These are phyloP conservation scores for Pseudanteris insignis DNA, from an alignment of 2,888 invertebrate species.

Conservation along the genomic window DNA sequence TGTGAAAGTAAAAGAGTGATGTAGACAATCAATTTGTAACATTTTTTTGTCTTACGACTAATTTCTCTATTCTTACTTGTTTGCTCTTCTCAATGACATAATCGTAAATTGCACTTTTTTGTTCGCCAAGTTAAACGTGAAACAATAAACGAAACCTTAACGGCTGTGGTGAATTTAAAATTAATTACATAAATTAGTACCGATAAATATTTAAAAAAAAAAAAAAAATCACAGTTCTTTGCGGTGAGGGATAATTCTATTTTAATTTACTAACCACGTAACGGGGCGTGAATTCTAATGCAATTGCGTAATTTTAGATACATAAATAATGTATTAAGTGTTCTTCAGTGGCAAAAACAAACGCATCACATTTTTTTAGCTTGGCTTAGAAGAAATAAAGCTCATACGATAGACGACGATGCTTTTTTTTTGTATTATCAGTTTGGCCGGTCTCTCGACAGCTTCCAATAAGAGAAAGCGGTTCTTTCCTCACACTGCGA, in stretches of 20 bases:
- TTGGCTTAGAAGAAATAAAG: no score
- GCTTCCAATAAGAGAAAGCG: slow-evolving; percentile 45
- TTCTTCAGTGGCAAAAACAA: no score
- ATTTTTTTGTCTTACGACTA: slow-evolving; percentile 3
- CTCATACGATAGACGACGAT: slow-evolving; percentile 17
- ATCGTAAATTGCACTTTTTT: slow-evolving; percentile 11
- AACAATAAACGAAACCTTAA: not conserved
- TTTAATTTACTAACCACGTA: slow-evolving; percentile 13
- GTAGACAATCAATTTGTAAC: slow-evolving; percentile 24
- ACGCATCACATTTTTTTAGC: no score
- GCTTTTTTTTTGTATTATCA: slow-evolving; percentile 19
- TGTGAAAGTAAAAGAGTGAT: slow-evolving; percentile 25
- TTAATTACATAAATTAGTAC: slow-evolving; percentile 8
- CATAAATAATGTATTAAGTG: no score
- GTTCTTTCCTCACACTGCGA: slow-evolving; percentile 42
- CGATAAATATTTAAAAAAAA: slow-evolving; percentile 3
- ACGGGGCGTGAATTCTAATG: slow-evolving; percentile 8
- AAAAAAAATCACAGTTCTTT: slow-evolving; percentile 3
- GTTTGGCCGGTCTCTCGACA: slow-evolving; percentile 29
- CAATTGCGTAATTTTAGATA: slow-evolving; percentile 8
- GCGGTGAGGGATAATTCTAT: slow-evolving; percentile 9
- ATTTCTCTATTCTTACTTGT: slow-evolving; percentile 17
- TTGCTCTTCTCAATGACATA: slow-evolving; percentile 21
- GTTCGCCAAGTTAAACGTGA: not conserved
- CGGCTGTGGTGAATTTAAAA: not conserved